Conservation (phyloP, 2,888 invertebrate species). For the Scaptomyza parva region DNA sequence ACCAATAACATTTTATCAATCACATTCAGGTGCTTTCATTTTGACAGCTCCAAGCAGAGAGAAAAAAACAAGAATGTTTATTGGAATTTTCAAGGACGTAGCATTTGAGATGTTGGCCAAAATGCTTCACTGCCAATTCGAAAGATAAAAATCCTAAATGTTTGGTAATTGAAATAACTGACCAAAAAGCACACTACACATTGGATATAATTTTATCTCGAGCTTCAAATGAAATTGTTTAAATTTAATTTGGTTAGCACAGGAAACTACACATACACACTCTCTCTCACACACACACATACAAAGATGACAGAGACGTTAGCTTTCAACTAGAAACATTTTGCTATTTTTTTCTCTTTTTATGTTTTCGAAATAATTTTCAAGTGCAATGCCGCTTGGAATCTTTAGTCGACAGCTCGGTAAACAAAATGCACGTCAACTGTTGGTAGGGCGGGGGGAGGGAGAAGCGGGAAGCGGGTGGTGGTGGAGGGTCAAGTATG, state of each 20-base stretch:
- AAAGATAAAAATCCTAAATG: not conserved
- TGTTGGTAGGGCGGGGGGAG: not conserved
- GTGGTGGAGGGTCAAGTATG: not conserved
- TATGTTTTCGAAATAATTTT: conserved; percentile 41
- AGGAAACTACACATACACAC: conserved; percentile 2
- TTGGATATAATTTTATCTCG: conserved; percentile 5
- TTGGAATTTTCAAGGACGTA: conserved; percentile 1
- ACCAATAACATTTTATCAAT: not conserved
- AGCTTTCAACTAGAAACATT: not conserved
- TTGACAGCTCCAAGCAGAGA: not conserved
- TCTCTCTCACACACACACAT: not conserved
- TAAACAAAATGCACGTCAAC: conserved; percentile 35
- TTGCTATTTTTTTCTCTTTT: not conserved
- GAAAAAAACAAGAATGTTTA: not conserved
- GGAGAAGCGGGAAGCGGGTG: too few species aligned
- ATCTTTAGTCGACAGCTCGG: conserved; percentile 45
- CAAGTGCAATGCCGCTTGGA: conserved; percentile 69
- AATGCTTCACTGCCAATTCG: not conserved
- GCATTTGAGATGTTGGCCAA: too few species aligned
- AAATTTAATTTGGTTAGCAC: conserved; percentile 46
- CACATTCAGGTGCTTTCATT: not conserved
- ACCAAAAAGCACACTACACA: too few species aligned
- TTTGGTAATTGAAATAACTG: conserved; percentile 15
- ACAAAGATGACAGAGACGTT: not conserved
- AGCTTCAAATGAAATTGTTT: conserved; percentile 34